phyloP scores from a whole-genome alignment of 2,113 vertebrate species.

The Osmerus eperlanus region DNA sequence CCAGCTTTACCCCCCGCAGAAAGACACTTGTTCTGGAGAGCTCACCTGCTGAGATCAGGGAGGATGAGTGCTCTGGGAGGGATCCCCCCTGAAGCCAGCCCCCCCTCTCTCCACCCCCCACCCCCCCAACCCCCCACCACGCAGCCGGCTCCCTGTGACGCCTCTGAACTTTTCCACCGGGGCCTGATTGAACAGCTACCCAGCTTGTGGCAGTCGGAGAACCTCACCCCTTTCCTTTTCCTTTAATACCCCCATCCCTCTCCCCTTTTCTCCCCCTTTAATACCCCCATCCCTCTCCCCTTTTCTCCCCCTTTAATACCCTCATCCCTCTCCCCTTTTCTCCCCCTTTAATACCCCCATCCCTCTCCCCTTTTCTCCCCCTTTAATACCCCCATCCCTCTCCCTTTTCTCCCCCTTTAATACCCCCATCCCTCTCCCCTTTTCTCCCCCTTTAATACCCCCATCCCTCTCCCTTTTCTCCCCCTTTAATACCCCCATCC shows the following conservation, averaged over 20 bases:
- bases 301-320: not conserved
- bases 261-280: not conserved
- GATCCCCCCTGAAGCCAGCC: not conserved
- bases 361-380: not conserved
- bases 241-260: not conserved
- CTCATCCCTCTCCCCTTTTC: not conserved
- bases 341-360: too few relatives aligned
- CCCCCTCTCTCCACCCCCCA: too few relatives aligned
- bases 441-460: not conserved
- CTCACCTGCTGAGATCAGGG: constrained; percentile 5
- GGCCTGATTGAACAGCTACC: not conserved
- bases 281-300: not conserved
- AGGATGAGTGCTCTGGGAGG: not conserved
- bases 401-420: not conserved
- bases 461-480: not conserved
- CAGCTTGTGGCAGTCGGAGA: not conserved
- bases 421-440: not conserved
- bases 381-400: not conserved
- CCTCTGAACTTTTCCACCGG: not conserved
- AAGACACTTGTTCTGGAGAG: constrained; percentile 3
- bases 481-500: too few relatives aligned
- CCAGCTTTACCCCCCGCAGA: constrained; percentile 1
- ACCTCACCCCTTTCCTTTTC: not conserved
- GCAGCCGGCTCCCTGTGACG: not conserved
- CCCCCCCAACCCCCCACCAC: not conserved